Base-by-base conservation (phyloP, 2,888 invertebrate genomes). In the Listrodromus nycthemerus region DNA sequence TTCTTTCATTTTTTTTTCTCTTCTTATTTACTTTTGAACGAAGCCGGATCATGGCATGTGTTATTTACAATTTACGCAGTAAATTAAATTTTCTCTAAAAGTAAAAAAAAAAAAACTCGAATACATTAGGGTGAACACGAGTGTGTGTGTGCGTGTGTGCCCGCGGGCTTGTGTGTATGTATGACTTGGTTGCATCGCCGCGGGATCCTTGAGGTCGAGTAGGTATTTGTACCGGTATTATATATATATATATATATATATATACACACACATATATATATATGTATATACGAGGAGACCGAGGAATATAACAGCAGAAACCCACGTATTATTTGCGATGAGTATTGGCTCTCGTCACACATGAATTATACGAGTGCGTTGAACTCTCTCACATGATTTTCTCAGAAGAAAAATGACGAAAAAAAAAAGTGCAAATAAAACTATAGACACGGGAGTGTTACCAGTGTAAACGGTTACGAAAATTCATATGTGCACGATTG, bases 301-400 rank as follows among this genome's bases (percentile, higher is more conserved):
- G 79, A 50, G 75, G 55, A 83, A 79, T 82, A 84, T 67, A 75
- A 81, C 65, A 66, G 78, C 80, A 69, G 78, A 86, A 78, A 58
- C 13, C 58, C 79, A 71, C 82, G 84, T 84, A 86, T 85, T 89
- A 88, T 91, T 91, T 91, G 89, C 88, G 16, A 83, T 88, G 87
- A 81, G 84, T 91, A 89, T 91, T 91, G 90, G 87, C 89, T 81
- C 88, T 90, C 87, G 91, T 89, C 91, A 89, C 85, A 90, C 90
- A 91, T 86, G 88, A 88, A 89, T 90, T 87, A 61, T 61, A 89
- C 82, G 78, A 86, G 89, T 87, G 80, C 90, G 87, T 86, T 89
- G 90, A 90, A 90, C 90, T 84, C 82, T 13, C 80, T 19, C 79
- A 30, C n/a, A 84, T 86, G 80, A 77, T 87, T 87, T 91, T 91